phyloP scores from a whole-genome alignment of 1,140 invertebrate species.

The Campoletis sonorensis region DNA sequence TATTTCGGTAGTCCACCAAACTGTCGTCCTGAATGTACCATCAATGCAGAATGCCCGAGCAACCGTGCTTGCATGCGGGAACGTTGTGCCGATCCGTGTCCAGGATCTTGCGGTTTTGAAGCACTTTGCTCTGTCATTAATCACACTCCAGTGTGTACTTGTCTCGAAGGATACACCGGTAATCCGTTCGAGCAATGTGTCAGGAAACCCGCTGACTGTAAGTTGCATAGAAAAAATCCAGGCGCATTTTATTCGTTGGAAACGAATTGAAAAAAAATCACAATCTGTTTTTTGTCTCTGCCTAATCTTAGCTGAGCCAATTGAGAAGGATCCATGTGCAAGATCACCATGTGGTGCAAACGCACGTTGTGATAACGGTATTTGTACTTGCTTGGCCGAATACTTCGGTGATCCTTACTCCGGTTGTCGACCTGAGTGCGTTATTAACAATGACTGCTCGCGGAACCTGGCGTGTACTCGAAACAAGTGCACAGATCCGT shows the following conservation, averaged over 20 bases:
- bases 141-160: conserved; percentile 85
- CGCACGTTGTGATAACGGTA: conserved; percentile 76
- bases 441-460: conserved; percentile 81
- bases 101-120: conserved; percentile 81
- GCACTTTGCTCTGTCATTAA: conserved; percentile 82
- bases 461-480: conserved; percentile 80
- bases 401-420: conserved; percentile 74
- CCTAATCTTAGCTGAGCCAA: not conserved
- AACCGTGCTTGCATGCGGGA: conserved; percentile 81
- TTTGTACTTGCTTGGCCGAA: conserved; percentile 74
- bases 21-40: conserved; percentile 83
- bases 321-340: conserved; percentile 77
- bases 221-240: conserved; percentile 1
- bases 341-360: conserved; percentile 80
- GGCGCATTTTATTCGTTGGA: conserved; percentile 55
- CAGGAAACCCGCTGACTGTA: conserved; percentile 62
- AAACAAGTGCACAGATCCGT: conserved; percentile 84
- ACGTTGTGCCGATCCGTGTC: conserved; percentile 82
- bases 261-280: not conserved
- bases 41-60: conserved; percentile 82
- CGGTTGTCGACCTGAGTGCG: conserved; percentile 83
- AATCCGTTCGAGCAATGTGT: conserved; percentile 84
- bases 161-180: conserved; percentile 81
- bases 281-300: not conserved
- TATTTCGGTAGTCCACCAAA: conserved; percentile 80